phyloP scores from a whole-genome alignment of 2,113 vertebrate species.

The Antechinus stuartii region DNA sequence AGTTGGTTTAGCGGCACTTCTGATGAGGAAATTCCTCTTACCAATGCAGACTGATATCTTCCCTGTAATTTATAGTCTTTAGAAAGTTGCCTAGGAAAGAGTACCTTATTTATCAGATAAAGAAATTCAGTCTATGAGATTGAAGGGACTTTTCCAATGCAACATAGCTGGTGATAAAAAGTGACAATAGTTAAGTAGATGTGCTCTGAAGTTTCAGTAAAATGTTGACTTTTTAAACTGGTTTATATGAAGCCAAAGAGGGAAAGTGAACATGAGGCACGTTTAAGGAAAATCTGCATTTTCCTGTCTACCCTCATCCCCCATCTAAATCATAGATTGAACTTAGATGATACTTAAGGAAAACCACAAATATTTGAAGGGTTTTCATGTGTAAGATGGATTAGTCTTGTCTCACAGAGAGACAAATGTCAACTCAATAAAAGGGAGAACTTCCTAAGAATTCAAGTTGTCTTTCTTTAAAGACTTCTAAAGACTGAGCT shows the following conservation, averaged over 20 bases:
- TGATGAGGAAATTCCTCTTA: neutral
- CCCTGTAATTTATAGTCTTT: neutral
- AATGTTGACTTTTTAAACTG: neutral
- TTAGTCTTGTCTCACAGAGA: neutral
- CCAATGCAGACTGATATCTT: neutral
- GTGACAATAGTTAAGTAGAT: neutral
- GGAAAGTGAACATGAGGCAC: neutral
- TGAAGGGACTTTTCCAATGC: neutral
- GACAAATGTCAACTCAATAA: neutral
- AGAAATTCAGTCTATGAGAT: neutral
- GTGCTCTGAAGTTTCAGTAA: neutral
- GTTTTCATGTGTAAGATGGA: neutral
- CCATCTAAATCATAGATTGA: neutral
- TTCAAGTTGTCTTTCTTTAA: neutral
- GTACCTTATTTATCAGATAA: neutral
- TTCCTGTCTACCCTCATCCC: neutral
- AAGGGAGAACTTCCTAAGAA: neutral
- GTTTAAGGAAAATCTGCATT: neutral
- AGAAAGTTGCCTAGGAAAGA: neutral
- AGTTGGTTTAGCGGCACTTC: neutral
- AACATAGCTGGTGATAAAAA: neutral
- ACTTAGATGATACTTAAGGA: neutral
- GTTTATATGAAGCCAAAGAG: neutral
- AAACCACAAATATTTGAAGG: neutral
- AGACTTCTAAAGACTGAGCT: neutral